Evolutionary conservation across 92 coral and sea anemone species (phyloP).

Genomic region (Palythoa grandis): DNA sequence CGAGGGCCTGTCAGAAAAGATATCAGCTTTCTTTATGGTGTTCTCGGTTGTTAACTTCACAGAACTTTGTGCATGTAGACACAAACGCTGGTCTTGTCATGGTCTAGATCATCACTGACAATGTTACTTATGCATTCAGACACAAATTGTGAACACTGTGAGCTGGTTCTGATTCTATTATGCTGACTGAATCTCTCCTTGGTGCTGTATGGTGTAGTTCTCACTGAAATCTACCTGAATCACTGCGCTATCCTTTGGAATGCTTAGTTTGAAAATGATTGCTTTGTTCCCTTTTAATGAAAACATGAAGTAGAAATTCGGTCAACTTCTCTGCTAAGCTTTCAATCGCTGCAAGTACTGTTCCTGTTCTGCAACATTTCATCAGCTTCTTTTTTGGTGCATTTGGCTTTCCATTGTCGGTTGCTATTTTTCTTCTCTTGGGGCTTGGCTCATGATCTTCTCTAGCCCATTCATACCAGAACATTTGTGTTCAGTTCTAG

Average conservation of each 20-base stretch:
- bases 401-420: constrained; percentile 37
- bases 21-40: constrained; percentile 53
- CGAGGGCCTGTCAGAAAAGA: constrained; percentile 54
- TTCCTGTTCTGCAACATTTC: constrained; percentile 54
- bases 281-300: constrained; percentile 62
- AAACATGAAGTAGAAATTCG: constrained; percentile 54
- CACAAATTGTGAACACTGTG: constrained; percentile 59
- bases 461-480: constrained; percentile 52
- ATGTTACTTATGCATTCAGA: constrained; percentile 56
- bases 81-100: constrained; percentile 63
- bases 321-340: constrained; percentile 57
- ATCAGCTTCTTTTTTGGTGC: constrained; percentile 58
- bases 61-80: constrained; percentile 54
- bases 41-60: constrained; percentile 35
- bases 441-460: constrained; percentile 52
- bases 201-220: constrained; percentile 60
- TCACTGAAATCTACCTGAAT: constrained; percentile 62
- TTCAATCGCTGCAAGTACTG: constrained; percentile 50
- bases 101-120: constrained; percentile 64
- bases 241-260: constrained; percentile 52
- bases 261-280: constrained; percentile 53
- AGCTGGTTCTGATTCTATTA: constrained; percentile 62
- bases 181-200: constrained; percentile 62
- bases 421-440: constrained; percentile 42
- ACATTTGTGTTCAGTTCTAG: constrained; percentile 46